phyloP scores from a whole-genome alignment of 2,888 invertebrate genomes.

The Venusia cambrica region DNA sequence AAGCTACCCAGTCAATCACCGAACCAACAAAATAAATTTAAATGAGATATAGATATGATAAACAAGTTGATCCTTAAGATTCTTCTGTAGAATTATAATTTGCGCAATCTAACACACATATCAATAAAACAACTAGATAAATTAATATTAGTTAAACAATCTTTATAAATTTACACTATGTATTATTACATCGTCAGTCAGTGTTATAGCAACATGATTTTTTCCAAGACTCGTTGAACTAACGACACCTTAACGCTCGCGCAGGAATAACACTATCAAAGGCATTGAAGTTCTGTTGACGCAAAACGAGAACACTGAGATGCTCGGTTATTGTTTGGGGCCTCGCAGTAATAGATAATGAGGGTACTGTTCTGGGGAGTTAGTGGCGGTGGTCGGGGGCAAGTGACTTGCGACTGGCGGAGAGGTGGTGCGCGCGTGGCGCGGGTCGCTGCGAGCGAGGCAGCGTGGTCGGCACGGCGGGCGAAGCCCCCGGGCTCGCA shows the following conservation, averaged over 20 bases:
- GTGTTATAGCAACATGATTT: conserved; percentile 1
- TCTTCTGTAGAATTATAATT: too few species aligned
- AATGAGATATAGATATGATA: too few species aligned
- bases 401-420: conserved; percentile 78
- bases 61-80: too few species aligned
- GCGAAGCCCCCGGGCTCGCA: conserved; percentile 28
- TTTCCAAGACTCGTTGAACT: conserved; percentile 1
- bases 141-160: too few species aligned
- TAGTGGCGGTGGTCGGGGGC: conserved; percentile 76
- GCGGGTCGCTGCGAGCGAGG: conserved; percentile 71
- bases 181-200: conserved; percentile 1
- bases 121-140: too few species aligned
- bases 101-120: too few species aligned
- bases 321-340: not conserved
- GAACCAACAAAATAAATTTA: too few species aligned
- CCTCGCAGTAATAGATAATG: not conserved
- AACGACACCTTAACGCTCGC: conserved; percentile 4
- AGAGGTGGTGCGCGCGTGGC: conserved; percentile 69
- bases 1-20: too few species aligned
- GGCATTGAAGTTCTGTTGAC: conserved; percentile 3
- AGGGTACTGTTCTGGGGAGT: conserved; percentile 25
- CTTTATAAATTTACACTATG: too few species aligned
- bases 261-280: conserved; percentile 1
- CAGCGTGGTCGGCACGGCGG: conserved; percentile 65
- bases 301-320: not conserved